Evolutionary conservation across 2,797 vertebrate genomes (phyloP).

Genomic region (Hyperoplus lanceolatus): DNA sequence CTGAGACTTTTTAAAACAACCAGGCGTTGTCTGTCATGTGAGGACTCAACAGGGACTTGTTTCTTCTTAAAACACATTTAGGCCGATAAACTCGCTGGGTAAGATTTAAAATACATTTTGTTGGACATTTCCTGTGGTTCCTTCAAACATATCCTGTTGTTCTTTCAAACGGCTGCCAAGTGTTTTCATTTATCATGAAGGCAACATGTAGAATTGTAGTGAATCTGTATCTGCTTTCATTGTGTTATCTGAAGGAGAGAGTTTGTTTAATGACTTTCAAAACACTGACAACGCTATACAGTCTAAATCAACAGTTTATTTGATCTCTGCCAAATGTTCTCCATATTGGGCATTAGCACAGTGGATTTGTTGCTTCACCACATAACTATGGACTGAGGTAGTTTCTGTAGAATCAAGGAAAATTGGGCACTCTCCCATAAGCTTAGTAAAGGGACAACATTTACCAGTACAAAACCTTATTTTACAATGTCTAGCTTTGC

Average conservation of each 20-base stretch:
- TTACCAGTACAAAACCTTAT: slow-evolving; percentile 17
- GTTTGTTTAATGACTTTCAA: slow-evolving; percentile 60
- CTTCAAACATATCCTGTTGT: background rate
- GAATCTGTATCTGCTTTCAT: slow-evolving; percentile 29
- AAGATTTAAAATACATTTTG: slow-evolving; percentile 2
- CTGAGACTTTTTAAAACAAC: slow-evolving; percentile 1
- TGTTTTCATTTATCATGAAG: slow-evolving; percentile 19
- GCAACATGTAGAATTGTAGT: background rate
- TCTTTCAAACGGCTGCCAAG: slow-evolving; percentile 14
- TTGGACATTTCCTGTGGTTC: background rate
- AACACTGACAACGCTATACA: slow-evolving; percentile 56
- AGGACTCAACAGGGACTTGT: background rate
- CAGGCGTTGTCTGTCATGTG: background rate
- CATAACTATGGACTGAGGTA: slow-evolving; percentile 82
- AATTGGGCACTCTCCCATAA: slow-evolving; percentile 49
- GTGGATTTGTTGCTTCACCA: slow-evolving; percentile 62
- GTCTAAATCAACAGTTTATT: slow-evolving; percentile 46
- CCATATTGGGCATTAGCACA: slow-evolving; percentile 60
- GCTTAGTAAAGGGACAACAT: slow-evolving; percentile 52
- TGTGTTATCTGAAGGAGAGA: slow-evolving; percentile 20
- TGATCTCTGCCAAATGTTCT: slow-evolving; percentile 73
- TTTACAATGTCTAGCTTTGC: slow-evolving; percentile 24
- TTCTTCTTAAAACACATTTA: background rate
- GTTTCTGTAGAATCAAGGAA: slow-evolving; percentile 53
- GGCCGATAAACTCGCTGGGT: background rate